These are phyloP conservation scores for Syngnathoides biaculeatus DNA, from an alignment of 2,113 vertebrate genomes.

Conservation along the genomic window DNA sequence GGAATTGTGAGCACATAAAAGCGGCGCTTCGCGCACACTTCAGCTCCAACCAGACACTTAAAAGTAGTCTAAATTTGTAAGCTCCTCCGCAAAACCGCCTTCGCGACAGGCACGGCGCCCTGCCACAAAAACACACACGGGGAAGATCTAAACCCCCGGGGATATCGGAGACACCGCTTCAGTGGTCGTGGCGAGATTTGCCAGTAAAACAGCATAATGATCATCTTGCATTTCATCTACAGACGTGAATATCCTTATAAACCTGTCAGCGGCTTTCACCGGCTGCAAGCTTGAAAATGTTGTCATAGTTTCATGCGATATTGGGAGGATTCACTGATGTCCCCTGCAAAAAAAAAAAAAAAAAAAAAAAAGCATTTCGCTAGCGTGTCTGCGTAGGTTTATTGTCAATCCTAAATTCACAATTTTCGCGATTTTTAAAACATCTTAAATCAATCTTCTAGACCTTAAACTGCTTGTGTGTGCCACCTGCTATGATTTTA, in stretches of 20 bases:
- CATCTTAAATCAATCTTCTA: too few relatives aligned
- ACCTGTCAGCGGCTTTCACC: neutral
- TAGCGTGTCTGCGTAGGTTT: neutral
- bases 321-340: neutral
- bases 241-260: conserved; percentile 19
- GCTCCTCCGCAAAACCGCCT: conserved; percentile 18
- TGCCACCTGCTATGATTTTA: too few relatives aligned
- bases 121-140: conserved; percentile 8
- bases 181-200: conserved; percentile 1
- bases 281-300: neutral
- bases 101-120: conserved; percentile 15
- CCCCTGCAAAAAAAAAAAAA: neutral
- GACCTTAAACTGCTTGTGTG: too few relatives aligned
- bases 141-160: conserved; percentile 24
- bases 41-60: conserved; percentile 37
- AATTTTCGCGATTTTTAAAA: neutral
- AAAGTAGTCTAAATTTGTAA: conserved; percentile 47
- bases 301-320: neutral
- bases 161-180: conserved; percentile 20
- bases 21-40: conserved; percentile 19
- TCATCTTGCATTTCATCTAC: conserved; percentile 19
- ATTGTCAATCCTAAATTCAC: neutral
- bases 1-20: conserved; percentile 37
- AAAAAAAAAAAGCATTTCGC: neutral
- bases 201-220: conserved; percentile 9